These are phyloP conservation scores for Gouania willdenowi DNA, from an alignment of 2,797 vertebrate genomes.

Conservation along the genomic window DNA sequence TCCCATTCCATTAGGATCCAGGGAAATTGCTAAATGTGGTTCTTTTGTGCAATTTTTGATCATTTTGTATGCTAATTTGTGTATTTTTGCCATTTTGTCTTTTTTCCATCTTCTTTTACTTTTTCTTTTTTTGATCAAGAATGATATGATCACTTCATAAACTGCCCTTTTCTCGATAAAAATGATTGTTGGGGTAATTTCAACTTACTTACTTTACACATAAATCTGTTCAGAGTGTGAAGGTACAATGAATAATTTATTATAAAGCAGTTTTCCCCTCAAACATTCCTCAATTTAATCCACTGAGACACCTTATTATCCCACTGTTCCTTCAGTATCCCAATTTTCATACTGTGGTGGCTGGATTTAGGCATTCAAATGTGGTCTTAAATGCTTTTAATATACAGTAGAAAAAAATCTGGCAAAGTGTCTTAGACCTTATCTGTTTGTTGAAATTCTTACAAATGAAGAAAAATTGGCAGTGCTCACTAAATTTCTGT, in stretches of 20 bases:
- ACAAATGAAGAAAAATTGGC: conserved; percentile 34
- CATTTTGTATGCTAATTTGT: too few species aligned
- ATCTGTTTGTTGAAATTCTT: conserved; percentile 45
- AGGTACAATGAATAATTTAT: conserved; percentile 53
- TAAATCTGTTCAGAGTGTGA: conserved; percentile 41
- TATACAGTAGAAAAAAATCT: conserved; percentile 58
- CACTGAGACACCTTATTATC: conserved; percentile 44
- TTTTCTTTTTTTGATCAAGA: too few species aligned
- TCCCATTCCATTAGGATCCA: too few species aligned
- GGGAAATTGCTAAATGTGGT: too few species aligned
- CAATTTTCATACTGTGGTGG: conserved; percentile 37
- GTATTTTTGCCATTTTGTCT: too few species aligned
- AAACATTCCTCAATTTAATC: conserved; percentile 32
- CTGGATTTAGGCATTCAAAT: conserved; percentile 42
- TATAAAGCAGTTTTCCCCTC: conserved; percentile 2
- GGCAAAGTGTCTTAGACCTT: conserved; percentile 55
- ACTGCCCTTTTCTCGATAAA: conserved; percentile 30
- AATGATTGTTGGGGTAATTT: conserved; percentile 32
- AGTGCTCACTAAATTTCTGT: conserved; percentile 30
- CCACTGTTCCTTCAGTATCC: conserved; percentile 29
- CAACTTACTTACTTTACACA: conserved; percentile 33
- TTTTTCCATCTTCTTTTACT: too few species aligned
- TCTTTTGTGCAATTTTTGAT: too few species aligned
- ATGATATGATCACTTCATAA: too few species aligned
- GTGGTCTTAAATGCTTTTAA: conserved; percentile 53